Base-by-base conservation (phyloP, 2,797 vertebrate genomes). In the Anguilla megastoma region DNA sequence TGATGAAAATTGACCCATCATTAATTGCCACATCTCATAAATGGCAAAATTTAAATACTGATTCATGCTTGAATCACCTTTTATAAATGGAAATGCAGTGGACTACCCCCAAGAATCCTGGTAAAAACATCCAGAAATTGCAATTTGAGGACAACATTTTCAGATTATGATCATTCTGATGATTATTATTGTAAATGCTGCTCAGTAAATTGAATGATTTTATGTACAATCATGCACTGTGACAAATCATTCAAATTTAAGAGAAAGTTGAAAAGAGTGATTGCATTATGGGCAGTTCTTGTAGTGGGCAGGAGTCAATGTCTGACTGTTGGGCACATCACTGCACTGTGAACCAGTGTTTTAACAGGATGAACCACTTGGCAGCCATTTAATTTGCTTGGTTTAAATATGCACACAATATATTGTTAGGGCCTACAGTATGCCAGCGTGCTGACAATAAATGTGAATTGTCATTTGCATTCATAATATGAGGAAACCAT, bases 401-500 rank as follows among this genome's bases (percentile, higher is more conserved):
- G 30, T 21, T 41, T 6, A 30, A 30, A 74, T 33, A 18, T 18
- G 36, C 36, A 41, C 7, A 18, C 16, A n/a, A 50, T 16, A 41
- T 21, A 79, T 45, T 18, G 16, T 24, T 60, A 16, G 24, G n/a
- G 63, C 63, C 63, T 6, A 12, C 7, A 33, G 30, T 33, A 48
- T 48, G 36, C 21, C 3, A 48, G 41, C 9, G 9, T 30, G 36
- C 2, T 79, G 33, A 79, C 36, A 45, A 82, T 82, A 10, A 8
- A 50, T 45, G 71, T 36, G 33, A 36, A 76, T 36, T 76, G 41
- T 48, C 45, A 82, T 82, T 82, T 24, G 41, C 79, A 82, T 82
- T 82, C n/a, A 76, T 41, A 41, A 16, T 50, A 76, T 76, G 71
- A 76, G 33, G 79, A 82, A 82, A 33, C 87, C 63, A 50, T 69